Base-by-base conservation (phyloP, 1,140 invertebrate genomes). In the Asobara japonica region DNA sequence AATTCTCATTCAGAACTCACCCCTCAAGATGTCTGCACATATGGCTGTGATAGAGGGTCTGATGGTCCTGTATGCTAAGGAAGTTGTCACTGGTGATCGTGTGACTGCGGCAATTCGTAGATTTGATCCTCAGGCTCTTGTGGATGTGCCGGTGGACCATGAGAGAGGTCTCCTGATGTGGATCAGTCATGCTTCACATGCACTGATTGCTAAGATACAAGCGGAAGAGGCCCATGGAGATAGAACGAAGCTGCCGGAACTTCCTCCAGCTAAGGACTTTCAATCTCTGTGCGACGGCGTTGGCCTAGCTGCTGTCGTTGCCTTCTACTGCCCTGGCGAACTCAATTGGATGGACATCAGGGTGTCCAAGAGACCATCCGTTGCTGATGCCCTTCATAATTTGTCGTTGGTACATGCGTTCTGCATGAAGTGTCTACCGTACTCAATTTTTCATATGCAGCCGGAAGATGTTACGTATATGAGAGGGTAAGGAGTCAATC, bases 401-500 rank as follows among this genome's bases (percentile, higher is more conserved):
- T 91, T 99, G 27, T 92, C 94, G 77, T 89, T 98, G 76, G 93
- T 99, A 48, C 91, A 95, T 81, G 91, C 93, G 77, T 98, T 99
- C 88, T 98, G 96, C 84, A 87, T 90, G 75, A 90, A 91, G 84
- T 90, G 91, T 84, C 90, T 99, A 82, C 96, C 96, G 74, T 93
- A 93, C 85, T 93, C 95, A 79, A 93, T 96, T 82, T 98, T 98
- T 89, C 97, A 98, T 84, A 95, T 99, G 90, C 93, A 93, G 83
- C 95, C 96, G 41, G 97, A 99, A 86, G 98, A 99, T 86, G 92
- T 99, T 62, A 94, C 98, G 27, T 98, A 98, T 83, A 94, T 97
- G 90, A 92, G 96, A 85, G 95, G 96, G 94, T 96, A 84, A 88
- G 87, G n/a, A n/a, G n/a, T n/a, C n/a, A n/a, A n/a, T n/a, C n/a